Conservation (phyloP, 2,113 vertebrate genomes). For the Dendrocopos noguchii region DNA sequence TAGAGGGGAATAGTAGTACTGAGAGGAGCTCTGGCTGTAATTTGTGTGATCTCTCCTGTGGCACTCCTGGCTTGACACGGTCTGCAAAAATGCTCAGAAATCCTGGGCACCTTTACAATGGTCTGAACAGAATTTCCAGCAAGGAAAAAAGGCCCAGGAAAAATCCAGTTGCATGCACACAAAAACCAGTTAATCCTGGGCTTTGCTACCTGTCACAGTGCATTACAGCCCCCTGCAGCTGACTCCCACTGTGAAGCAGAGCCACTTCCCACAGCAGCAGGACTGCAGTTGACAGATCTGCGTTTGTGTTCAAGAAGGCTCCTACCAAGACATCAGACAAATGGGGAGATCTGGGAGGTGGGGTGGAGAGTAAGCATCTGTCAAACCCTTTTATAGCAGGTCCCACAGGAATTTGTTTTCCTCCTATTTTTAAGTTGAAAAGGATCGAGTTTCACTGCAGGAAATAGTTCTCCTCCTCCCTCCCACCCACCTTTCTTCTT, state of each 20-base stretch:
- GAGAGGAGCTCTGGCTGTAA: not conserved
- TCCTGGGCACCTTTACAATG: not conserved
- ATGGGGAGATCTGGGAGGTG: not conserved
- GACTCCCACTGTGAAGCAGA: not conserved
- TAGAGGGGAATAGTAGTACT: not conserved
- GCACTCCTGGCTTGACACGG: not conserved
- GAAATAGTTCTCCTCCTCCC: constrained; percentile 77
- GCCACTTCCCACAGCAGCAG: not conserved
- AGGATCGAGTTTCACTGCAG: constrained; percentile 81
- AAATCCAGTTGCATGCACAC: constrained; percentile 1
- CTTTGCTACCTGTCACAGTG: constrained; percentile 42
- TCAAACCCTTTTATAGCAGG: constrained; percentile 61
- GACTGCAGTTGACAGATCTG: not conserved
- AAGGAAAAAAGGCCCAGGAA: not conserved
- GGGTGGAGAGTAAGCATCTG: not conserved
- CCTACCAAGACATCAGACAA: constrained; percentile 19
- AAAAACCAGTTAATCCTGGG: constrained; percentile 40
- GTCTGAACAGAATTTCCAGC: not conserved
- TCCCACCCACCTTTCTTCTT: constrained; percentile 47
- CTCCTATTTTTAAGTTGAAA: constrained; percentile 77
- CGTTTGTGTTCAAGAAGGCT: not conserved
- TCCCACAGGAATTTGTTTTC: constrained; percentile 69
- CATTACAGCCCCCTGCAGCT: not conserved
- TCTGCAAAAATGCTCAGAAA: constrained; percentile 4
- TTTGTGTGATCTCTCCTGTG: not conserved